A percentile compares a stretch with the other conserved stretches of the same genome.
These are phyloP conservation scores for Drosophila dunni DNA, from an alignment of 1,140 invertebrate species.

Conservation along the genomic window DNA sequence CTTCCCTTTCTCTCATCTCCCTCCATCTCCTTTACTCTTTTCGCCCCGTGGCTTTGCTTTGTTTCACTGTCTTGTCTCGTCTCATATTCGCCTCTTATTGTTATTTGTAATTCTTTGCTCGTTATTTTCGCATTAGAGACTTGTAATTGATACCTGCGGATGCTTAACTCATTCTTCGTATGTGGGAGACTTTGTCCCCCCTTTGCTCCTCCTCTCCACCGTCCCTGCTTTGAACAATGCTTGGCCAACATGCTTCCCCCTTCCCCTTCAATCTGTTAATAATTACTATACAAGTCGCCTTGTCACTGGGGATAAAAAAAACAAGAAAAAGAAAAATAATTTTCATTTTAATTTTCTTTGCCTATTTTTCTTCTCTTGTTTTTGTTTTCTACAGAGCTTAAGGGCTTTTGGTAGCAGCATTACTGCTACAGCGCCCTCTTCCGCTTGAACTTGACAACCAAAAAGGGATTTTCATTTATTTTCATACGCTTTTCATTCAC, in stretches of 20 bases:
- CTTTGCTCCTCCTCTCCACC: background rate
- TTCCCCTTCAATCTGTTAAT: slow-evolving; percentile 38
- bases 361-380: slow-evolving; percentile 38
- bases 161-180: slow-evolving; percentile 44
- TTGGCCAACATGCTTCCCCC: slow-evolving; percentile 11
- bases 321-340: slow-evolving; percentile 53
- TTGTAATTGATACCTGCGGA: slow-evolving; percentile 75
- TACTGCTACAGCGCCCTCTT: background rate
- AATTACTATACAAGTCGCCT: slow-evolving; percentile 68
- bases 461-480: slow-evolving; percentile 73
- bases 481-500: slow-evolving; percentile 9
- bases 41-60: slow-evolving; percentile 18
- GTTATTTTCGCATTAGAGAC: slow-evolving; percentile 79
- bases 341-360: slow-evolving; percentile 70
- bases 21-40: background rate
- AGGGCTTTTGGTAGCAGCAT: slow-evolving; percentile 16
- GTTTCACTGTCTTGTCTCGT: slow-evolving; percentile 22
- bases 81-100: slow-evolving; percentile 41
- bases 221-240: slow-evolving; percentile 48
- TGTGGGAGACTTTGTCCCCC: slow-evolving; percentile 30
- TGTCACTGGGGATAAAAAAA: slow-evolving; percentile 52
- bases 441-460: slow-evolving; percentile 75
- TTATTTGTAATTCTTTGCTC: slow-evolving; percentile 66
- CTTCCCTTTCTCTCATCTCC: background rate
- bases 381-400: background rate